Conservation (phyloP, 1,140 invertebrate genomes). For the Drosophila sucinea region DNA sequence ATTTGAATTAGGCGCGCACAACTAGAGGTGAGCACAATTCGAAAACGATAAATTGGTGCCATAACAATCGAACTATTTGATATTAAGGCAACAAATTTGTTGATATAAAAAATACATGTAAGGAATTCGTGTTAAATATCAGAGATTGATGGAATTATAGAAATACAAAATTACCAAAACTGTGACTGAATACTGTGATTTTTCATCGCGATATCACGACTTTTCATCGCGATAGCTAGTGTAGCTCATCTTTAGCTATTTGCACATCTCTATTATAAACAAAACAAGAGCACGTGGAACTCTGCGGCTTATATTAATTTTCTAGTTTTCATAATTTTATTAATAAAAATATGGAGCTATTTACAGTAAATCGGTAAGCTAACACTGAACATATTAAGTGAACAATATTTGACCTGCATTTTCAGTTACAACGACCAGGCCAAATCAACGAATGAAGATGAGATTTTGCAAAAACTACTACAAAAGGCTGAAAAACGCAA, state of each 20-base stretch:
- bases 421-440: slow-evolving; percentile 17
- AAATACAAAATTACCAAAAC: no score
- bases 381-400: not conserved
- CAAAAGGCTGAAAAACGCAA: slow-evolving; percentile 83
- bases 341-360: slow-evolving; percentile 71
- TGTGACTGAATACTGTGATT: not conserved
- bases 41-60: no score
- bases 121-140: no score
- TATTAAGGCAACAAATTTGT: no score
- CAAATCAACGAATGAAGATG: slow-evolving; percentile 81
- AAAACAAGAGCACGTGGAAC: slow-evolving; percentile 70
- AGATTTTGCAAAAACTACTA: slow-evolving; percentile 85
- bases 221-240: not conserved
- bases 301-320: slow-evolving; percentile 13
- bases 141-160: no score
- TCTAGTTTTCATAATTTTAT: slow-evolving; percentile 22
- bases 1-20: no score
- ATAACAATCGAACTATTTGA: no score
- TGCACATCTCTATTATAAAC: slow-evolving; percentile 32
- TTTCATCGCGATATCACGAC: not conserved
- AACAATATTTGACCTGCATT: not conserved
- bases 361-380: slow-evolving; percentile 76
- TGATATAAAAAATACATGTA: no score
- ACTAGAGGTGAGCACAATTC: no score
- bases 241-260: not conserved